Base-by-base conservation (phyloP, 2,888 invertebrate genomes). In the Chymomyza caudatula region DNA sequence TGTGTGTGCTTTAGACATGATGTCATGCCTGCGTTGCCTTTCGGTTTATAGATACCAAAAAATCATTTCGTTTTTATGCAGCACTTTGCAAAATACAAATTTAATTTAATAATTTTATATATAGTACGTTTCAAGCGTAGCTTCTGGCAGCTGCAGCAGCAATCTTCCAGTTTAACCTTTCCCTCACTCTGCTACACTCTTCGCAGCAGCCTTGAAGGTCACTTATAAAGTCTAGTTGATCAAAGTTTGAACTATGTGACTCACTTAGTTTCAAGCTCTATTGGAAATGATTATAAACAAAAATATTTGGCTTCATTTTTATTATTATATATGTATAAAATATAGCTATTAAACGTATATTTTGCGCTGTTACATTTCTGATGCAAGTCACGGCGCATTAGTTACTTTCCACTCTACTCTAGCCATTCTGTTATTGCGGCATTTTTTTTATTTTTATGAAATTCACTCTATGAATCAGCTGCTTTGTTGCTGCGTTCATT, bases 401-500 rank as follows among this genome's bases (percentile, higher is more conserved):
- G 29, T 37, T 37, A 11, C 29, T 2, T 11, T 37, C 11, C 11
- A 37, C 11, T 37, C 11, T 3, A 37, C 11, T 37, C 11, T 11
- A 37, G n/a, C 29, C 29, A 37, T 37, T 37, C 11, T 37, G 2
- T 37, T 1, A 6, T 25, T 11, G 2, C 11, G 1, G n/a, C n/a
- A 13, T 37, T 37, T 37, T 37, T 37, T 37, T 37, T 37, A 11
- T 37, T 37, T 37, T 37, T 37, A 25, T 25, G 25, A 25, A 25
- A 25, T 37, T 37, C 2, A 2, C 29, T 37, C 29, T 37, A 37
- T 37, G 29, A 37, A 37, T 37, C 29, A 37, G 42, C 54, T 58
- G 49, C 49, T 37, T 37, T 37, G 29, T 37, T 37, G 29, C 29
- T 64, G 57, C 70, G 60, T 68, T 67, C 71, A 78, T 76, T 78